phyloP scores from a whole-genome alignment of 2,113 vertebrate species.

The Octodon degus region DNA sequence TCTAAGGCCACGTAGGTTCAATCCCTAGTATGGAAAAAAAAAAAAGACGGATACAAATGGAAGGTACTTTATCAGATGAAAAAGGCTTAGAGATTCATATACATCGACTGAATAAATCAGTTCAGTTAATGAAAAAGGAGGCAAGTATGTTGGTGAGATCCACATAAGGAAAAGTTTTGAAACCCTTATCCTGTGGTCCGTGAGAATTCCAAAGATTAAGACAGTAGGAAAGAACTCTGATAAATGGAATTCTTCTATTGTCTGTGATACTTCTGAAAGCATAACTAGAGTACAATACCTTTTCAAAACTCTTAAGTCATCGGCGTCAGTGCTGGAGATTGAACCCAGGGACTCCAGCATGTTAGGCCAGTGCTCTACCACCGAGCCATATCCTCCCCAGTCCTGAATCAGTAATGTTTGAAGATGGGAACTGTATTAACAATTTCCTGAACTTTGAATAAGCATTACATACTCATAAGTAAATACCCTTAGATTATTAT shows the following conservation, averaged over 20 bases:
- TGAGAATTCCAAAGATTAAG: not conserved
- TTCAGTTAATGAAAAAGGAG: not conserved
- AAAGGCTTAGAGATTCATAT: not conserved
- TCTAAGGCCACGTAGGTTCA: not conserved
- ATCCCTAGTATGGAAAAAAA: not conserved
- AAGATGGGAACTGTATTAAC: not conserved
- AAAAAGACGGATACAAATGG: not conserved
- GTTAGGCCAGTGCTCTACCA: not conserved
- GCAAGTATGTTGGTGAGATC: not conserved
- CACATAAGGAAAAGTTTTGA: not conserved
- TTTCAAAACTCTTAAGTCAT: not conserved
- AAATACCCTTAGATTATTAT: not conserved
- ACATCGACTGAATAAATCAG: not conserved
- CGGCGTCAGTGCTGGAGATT: not conserved
- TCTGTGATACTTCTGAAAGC: not conserved
- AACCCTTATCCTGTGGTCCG: not conserved
- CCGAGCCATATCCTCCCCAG: not conserved
- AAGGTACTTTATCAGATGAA: not conserved
- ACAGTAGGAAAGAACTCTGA: not conserved
- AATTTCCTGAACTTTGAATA: not conserved
- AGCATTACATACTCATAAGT: not conserved
- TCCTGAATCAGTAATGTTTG: not conserved
- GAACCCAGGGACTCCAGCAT: not conserved
- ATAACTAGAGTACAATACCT: not conserved
- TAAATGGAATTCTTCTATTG: not conserved